Percentiles rank a stretch among this genome's conserved stretches.
These are phyloP conservation scores for Drosophila subsilvestris DNA, from an alignment of 2,888 invertebrate genomes.

Conservation along the genomic window DNA sequence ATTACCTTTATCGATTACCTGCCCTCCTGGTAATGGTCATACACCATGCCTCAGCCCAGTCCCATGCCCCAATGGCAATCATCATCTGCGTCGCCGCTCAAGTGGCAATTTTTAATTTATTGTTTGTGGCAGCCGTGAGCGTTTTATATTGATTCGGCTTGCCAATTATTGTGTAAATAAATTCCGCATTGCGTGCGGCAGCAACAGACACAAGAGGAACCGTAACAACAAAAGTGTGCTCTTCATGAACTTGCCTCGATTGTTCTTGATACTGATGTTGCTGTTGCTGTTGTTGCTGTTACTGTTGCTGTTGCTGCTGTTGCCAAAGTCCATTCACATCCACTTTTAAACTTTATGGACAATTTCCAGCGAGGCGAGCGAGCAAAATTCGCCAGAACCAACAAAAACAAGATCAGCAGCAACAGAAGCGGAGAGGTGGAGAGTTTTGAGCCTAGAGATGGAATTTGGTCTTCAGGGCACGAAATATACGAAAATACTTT, in stretches of 20 bases:
- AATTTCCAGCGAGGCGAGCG: constrained; percentile 64
- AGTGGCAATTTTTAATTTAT: constrained; percentile 77
- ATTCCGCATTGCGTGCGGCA: constrained; percentile 76
- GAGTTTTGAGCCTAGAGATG: not conserved
- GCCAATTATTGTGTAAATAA: constrained; percentile 79
- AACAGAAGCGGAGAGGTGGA: constrained; percentile 3
- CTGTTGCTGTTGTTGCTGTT: constrained; percentile 23
- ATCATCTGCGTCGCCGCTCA: constrained; percentile 16
- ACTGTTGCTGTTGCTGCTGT: constrained; percentile 27
- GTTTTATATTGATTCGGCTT: constrained; percentile 75
- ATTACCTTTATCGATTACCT: constrained; percentile 38
- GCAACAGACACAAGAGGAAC: constrained; percentile 17
- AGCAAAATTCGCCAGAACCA: constrained; percentile 34
- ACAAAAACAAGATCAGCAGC: constrained; percentile 35
- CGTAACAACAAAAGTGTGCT: constrained; percentile 30
- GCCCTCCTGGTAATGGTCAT: not conserved
- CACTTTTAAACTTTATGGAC: constrained; percentile 74
- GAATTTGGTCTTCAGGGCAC: not conserved
- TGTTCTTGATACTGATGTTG: constrained; percentile 17
- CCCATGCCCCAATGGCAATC: constrained; percentile 13
- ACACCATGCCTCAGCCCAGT: too few species aligned
- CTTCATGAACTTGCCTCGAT: constrained; percentile 25
- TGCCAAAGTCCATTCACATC: constrained; percentile 65
- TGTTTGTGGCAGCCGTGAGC: constrained; percentile 68
- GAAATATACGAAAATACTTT: not conserved